Evolutionary conservation across 2,797 vertebrate genomes (phyloP).

Genomic region (Scleropages formosus): DNA sequence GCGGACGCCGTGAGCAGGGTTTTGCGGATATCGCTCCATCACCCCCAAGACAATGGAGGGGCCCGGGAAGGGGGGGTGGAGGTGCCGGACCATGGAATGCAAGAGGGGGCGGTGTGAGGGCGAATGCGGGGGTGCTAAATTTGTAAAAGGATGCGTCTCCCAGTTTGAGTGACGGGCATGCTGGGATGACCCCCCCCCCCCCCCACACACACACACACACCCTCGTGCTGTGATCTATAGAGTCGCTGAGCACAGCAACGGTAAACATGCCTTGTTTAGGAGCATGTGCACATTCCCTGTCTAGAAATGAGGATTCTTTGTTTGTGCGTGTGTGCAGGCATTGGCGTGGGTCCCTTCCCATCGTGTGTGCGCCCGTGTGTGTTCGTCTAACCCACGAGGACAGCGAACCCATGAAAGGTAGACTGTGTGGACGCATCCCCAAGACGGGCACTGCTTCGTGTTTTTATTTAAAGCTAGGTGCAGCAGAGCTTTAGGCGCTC

Average conservation of each 20-base stretch:
- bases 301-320: background rate
- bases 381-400: slow-evolving; percentile 6
- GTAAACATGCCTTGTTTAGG: background rate
- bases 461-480: no score
- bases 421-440: no score
- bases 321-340: slow-evolving; percentile 23
- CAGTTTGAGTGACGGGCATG: background rate
- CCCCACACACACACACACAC: no score
- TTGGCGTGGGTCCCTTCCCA: background rate
- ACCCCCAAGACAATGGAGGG: slow-evolving; percentile 18
- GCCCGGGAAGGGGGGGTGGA: no score
- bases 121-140: slow-evolving; percentile 21
- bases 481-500: no score
- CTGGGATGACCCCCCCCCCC: background rate
- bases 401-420: background rate
- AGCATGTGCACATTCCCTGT: background rate
- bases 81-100: background rate
- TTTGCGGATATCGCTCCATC: background rate
- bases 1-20: background rate
- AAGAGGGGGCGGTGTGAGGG: background rate
- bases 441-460: no score
- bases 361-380: background rate
- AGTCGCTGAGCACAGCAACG: background rate
- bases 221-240: background rate
- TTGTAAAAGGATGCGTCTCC: slow-evolving; percentile 23